Percentiles rank a stretch among this genome's conserved stretches.
phyloP scores from a whole-genome alignment of 2,888 invertebrate species.

The Drosophila histrio region DNA sequence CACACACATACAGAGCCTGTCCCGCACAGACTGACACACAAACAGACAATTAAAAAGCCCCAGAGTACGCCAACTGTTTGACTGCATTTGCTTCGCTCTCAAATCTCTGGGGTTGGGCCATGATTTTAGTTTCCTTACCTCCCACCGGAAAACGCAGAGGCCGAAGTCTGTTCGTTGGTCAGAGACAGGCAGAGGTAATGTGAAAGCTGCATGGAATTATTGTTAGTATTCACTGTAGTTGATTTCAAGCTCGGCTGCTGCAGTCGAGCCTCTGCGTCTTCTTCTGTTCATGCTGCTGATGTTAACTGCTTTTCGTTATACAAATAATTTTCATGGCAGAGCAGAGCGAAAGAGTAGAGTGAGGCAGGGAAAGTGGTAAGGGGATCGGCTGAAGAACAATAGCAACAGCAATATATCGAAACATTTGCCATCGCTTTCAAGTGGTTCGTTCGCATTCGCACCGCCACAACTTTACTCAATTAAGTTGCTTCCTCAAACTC shows the following conservation, averaged over 20 bases:
- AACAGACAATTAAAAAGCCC: slow-evolving; percentile 76
- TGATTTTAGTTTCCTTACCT: slow-evolving; percentile 66
- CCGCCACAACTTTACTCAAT: slow-evolving; percentile 76
- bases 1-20: background rate
- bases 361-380: background rate
- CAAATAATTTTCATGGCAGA: slow-evolving; percentile 35
- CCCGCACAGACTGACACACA: slow-evolving; percentile 31
- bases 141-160: slow-evolving; percentile 37
- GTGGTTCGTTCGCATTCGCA: slow-evolving; percentile 70
- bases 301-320: slow-evolving; percentile 27
- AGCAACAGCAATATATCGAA: slow-evolving; percentile 69
- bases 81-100: slow-evolving; percentile 59
- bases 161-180: slow-evolving; percentile 3
- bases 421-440: slow-evolving; percentile 70
- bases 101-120: slow-evolving; percentile 66
- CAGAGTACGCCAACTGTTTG: slow-evolving; percentile 67
- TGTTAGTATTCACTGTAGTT: slow-evolving; percentile 65
- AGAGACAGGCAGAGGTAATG: background rate
- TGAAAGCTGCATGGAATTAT: slow-evolving; percentile 63
- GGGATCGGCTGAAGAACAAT: slow-evolving; percentile 12
- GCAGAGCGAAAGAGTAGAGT: background rate
- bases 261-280: background rate
- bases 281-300: slow-evolving; percentile 4
- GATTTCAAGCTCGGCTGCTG: background rate
- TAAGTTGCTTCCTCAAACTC: slow-evolving; percentile 54